These are phyloP conservation scores for Lagothrix lagotricha DNA, from an alignment of 2,797 vertebrate genomes.

Conservation along the genomic window DNA sequence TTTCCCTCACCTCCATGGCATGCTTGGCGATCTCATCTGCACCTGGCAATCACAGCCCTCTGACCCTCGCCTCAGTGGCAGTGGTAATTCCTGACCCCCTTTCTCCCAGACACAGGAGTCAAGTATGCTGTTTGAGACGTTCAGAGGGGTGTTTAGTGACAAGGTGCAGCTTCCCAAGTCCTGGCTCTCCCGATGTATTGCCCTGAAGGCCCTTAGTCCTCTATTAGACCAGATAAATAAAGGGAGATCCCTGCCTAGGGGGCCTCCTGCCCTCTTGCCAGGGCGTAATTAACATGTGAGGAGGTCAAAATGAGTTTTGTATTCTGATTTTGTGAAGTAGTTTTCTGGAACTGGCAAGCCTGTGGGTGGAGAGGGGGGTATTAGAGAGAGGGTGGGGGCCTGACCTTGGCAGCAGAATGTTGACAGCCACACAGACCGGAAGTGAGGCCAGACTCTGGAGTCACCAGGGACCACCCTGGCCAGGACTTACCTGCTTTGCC, in stretches of 20 bases:
- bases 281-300: background rate
- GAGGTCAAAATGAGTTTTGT: background rate
- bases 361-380: background rate
- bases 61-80: slow-evolving; percentile 58
- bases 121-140: slow-evolving; percentile 76
- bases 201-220: background rate
- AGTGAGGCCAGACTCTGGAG: background rate
- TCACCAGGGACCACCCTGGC: no score
- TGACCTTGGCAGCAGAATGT: background rate
- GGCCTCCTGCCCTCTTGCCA: background rate
- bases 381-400: background rate
- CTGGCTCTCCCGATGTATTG: background rate
- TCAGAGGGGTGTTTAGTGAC: slow-evolving; percentile 76
- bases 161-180: background rate
- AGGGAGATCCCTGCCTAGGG: background rate
- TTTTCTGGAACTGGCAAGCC: background rate
- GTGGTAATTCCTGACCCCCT: slow-evolving; percentile 80
- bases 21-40: slow-evolving; percentile 79
- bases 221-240: background rate
- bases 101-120: slow-evolving; percentile 80
- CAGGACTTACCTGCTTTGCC: background rate
- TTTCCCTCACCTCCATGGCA: slow-evolving; percentile 72
- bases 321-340: background rate
- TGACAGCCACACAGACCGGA: no score
- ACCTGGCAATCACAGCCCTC: slow-evolving; percentile 82